phyloP scores from a whole-genome alignment of 2,113 vertebrate genomes.

The Aegotheles bennettii region DNA sequence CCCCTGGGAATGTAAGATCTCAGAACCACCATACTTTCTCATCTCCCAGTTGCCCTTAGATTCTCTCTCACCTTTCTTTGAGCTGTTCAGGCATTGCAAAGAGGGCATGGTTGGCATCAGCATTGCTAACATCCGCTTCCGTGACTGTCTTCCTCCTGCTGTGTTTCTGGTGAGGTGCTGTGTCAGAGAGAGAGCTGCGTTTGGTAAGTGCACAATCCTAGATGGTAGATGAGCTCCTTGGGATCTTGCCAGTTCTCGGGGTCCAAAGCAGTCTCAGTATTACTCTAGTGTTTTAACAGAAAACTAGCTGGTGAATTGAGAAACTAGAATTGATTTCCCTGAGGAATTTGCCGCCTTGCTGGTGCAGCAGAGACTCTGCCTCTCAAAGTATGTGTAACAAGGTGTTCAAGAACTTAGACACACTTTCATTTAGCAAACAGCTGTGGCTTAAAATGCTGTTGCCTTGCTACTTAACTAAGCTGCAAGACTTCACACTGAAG shows the following conservation, averaged over 20 bases:
- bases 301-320: conserved; percentile 25
- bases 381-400: not conserved
- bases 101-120: not conserved
- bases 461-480: not conserved
- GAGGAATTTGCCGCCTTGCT: conserved; percentile 42
- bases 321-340: conserved; percentile 35
- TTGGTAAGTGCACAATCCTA: not conserved
- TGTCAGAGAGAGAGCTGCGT: not conserved
- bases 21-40: not conserved
- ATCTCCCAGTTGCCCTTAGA: not conserved
- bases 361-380: not conserved
- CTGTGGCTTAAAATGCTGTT: conserved; percentile 17
- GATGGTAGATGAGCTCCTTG: not conserved
- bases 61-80: not conserved
- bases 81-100: not conserved
- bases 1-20: not conserved
- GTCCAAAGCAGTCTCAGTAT: not conserved
- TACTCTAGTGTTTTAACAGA: not conserved
- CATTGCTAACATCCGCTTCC: not conserved
- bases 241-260: not conserved
- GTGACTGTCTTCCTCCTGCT: not conserved
- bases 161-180: not conserved
- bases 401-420: conserved; percentile 43
- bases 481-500: not conserved
- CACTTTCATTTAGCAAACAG: conserved; percentile 42